Percentiles rank a stretch among this genome's conserved stretches.
These are phyloP conservation scores for Caerostris extrusa DNA, from an alignment of 1,140 invertebrate genomes.

Conservation along the genomic window DNA sequence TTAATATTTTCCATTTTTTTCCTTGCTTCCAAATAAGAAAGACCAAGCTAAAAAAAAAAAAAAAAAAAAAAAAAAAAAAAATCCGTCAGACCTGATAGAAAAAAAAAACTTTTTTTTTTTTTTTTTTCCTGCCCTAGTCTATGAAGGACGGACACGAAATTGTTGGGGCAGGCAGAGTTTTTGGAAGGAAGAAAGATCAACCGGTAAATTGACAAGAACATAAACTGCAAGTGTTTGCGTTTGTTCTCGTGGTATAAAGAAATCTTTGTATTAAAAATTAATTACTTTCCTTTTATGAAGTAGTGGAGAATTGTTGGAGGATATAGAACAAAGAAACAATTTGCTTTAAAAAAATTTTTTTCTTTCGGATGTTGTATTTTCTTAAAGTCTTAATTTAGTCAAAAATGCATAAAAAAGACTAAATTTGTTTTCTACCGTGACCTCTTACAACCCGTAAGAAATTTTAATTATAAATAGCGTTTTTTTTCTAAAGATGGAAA, in stretches of 20 bases:
- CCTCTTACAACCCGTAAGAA: neutral
- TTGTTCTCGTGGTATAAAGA: conserved; percentile 31
- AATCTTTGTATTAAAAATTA: conserved; percentile 34
- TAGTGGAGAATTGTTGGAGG: neutral
- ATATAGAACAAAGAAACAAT: conserved; percentile 44
- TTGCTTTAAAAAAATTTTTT: neutral
- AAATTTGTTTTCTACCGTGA: neutral
- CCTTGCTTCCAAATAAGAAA: neutral
- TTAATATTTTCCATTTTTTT: conserved; percentile 58
- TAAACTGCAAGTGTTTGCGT: neutral
- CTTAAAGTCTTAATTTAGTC: neutral
- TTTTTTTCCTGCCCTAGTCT: neutral
- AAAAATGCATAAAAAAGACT: neutral
- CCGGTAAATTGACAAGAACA: conserved; percentile 54
- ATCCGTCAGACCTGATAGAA: neutral
- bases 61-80: neutral
- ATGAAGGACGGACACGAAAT: neutral
- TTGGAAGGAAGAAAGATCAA: conserved; percentile 34
- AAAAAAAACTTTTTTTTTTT: neutral
- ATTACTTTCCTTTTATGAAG: conserved; percentile 48
- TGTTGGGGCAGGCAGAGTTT: neutral
- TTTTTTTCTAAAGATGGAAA: neutral
- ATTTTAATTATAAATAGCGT: neutral
- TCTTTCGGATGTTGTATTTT: neutral
- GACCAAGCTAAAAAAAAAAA: neutral